These are phyloP conservation scores for Nomada ferruginata DNA, from an alignment of 2,888 invertebrate species.

Conservation along the genomic window DNA sequence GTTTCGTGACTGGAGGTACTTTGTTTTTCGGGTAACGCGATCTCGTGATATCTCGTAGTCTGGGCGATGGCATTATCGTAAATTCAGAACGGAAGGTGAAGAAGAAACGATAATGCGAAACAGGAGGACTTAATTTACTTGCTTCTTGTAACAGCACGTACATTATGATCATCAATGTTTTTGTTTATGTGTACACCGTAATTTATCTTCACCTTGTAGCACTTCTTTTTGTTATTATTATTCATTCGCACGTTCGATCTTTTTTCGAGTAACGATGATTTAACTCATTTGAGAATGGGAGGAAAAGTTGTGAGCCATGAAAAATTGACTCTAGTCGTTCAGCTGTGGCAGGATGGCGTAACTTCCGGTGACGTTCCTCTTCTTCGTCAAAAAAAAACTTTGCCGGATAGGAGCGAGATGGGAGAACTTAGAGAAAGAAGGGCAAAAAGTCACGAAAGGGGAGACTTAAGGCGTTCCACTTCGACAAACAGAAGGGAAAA, in stretches of 20 bases:
- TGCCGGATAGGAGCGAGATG: constrained; percentile 54
- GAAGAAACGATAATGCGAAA: constrained; percentile 40
- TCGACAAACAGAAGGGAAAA: constrained; percentile 67
- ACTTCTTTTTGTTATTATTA: neutral
- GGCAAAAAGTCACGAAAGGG: constrained; percentile 54
- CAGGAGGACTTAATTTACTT: constrained; percentile 53
- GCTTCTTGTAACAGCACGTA: constrained; percentile 32
- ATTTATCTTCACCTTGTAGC: constrained; percentile 37
- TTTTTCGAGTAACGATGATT: no score
- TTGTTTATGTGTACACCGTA: constrained; percentile 29
- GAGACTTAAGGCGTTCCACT: constrained; percentile 57
- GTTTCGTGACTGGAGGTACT: constrained; percentile 48
- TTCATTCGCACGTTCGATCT: constrained; percentile 1
- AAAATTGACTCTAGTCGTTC: constrained; percentile 78
- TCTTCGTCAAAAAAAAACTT: constrained; percentile 72
- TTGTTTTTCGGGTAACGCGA: constrained; percentile 54
- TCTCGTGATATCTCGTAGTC: constrained; percentile 45
- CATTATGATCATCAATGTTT: neutral
- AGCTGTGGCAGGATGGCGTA: constrained; percentile 71
- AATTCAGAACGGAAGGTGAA: constrained; percentile 62
- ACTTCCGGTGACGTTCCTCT: constrained; percentile 75
- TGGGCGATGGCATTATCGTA: constrained; percentile 70
- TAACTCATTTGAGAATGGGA: constrained; percentile 62
- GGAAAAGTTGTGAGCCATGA: constrained; percentile 74
- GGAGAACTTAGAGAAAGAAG: constrained; percentile 38